Base-by-base conservation (phyloP, 1,140 invertebrate genomes). In the Lerema accius region DNA sequence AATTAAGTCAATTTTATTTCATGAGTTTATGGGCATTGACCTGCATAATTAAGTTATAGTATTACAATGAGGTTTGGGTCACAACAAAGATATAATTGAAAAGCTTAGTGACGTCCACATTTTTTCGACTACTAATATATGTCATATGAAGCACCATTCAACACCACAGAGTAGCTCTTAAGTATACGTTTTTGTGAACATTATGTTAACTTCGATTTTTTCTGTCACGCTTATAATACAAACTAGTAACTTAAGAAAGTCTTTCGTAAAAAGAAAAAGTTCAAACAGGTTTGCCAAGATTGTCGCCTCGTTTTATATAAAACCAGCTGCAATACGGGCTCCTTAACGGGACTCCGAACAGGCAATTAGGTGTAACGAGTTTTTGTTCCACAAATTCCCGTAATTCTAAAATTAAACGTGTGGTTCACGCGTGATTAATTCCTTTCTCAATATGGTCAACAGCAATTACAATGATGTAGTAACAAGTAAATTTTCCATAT, bases 171-270 rank as follows among this genome's bases (percentile, higher is more conserved):
- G n/a, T n/a, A n/a, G n/a, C n/a, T n/a, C n/a, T n/a, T n/a, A n/a
- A n/a, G n/a, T n/a, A n/a, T n/a, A n/a, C n/a, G n/a, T n/a, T n/a
- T n/a, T n/a, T n/a, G n/a, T n/a, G n/a, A n/a, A n/a, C n/a, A n/a
- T n/a, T n/a, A n/a, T n/a, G n/a, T n/a, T n/a, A n/a, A n/a, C n/a
- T n/a, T n/a, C n/a, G n/a, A n/a, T n/a, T n/a, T n/a, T n/a, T n/a
- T n/a, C n/a, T n/a, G n/a, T 65, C 59, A 59, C 50, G 67, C 51
- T 37, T 62, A 69, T 64, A 69, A 48, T 49, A 50, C 67, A 59
- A 42, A 28, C 39, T 32, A 32, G 28, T 45, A 19, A 40, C 4
- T 10, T 1, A 50, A 35, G 48, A 37, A 50, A 50, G 46, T 49
- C 26, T 50, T 50, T 37, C 19, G 11, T 6, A 37, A 17, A 11